Evolutionary conservation across 2,797 vertebrate genomes (phyloP).

Genomic region (Naso thynnoides): DNA sequence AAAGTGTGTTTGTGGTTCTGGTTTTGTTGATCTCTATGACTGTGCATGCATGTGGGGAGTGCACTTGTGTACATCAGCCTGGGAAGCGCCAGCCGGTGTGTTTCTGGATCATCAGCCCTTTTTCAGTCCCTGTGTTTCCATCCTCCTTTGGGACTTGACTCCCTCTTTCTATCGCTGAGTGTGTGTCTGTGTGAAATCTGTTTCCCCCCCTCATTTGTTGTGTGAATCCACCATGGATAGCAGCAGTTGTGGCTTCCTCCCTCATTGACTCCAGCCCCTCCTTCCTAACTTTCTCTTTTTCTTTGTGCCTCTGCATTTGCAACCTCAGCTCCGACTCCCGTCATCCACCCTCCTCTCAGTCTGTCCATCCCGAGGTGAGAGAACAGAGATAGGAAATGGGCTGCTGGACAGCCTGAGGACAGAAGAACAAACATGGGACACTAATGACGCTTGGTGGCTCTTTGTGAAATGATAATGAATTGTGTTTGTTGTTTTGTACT

Average conservation of each 20-base stretch:
- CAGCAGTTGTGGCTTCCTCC: constrained; percentile 77
- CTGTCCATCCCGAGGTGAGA: constrained; percentile 86
- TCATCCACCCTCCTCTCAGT: constrained; percentile 84
- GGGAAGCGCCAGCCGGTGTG: constrained; percentile 58
- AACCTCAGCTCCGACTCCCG: constrained; percentile 79
- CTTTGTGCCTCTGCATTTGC: constrained; percentile 45
- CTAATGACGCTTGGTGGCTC: constrained; percentile 3
- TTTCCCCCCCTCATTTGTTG: constrained; percentile 72
- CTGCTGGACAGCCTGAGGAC: constrained; percentile 84
- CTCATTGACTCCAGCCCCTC: constrained; percentile 61
- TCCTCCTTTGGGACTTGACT: constrained; percentile 49
- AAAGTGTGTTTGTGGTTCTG: constrained; percentile 39
- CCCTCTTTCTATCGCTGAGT: constrained; percentile 20
- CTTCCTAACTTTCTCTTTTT: constrained; percentile 17
- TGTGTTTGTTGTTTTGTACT: constrained; percentile 9
- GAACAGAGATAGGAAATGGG: constrained; percentile 83
- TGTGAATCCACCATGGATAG: constrained; percentile 71
- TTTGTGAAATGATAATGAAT: constrained; percentile 20
- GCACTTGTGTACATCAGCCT: constrained; percentile 53
- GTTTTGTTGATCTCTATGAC: constrained; percentile 42
- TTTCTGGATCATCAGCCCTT: constrained; percentile 69
- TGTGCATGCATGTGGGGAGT: constrained; percentile 47
- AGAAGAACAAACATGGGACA: constrained; percentile 51
- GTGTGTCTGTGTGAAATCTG: constrained; percentile 63
- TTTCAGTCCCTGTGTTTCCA: constrained; percentile 39